These are phyloP conservation scores for Magallana ariakensis DNA, from an alignment of 1,140 invertebrate species.

Conservation along the genomic window DNA sequence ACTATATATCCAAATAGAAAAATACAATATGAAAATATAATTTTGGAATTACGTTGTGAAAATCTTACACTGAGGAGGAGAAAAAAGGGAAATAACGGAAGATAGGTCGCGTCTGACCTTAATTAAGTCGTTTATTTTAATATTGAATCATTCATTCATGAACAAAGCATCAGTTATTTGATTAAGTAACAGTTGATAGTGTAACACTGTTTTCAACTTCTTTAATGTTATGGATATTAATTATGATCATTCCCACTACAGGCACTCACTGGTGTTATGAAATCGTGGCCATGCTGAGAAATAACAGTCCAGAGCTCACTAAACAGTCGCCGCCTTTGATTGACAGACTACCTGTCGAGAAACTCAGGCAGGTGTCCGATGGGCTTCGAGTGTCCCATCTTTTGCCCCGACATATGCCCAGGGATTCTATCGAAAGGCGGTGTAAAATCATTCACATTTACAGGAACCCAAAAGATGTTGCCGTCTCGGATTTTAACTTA, in stretches of 20 bases:
- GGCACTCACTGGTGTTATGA: constrained; percentile 1
- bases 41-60: too few relatives aligned
- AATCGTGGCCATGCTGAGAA: not conserved
- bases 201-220: too few relatives aligned
- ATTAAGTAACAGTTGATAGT: too few relatives aligned
- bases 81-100: too few relatives aligned
- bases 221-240: not conserved
- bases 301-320: not conserved
- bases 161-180: too few relatives aligned
- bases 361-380: constrained; percentile 4
- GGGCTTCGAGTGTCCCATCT: not conserved
- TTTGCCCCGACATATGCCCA: constrained; percentile 8
- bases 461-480: constrained; percentile 22
- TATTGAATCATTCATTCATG: too few relatives aligned
- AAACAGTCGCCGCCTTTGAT: not conserved
- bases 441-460: constrained; percentile 10
- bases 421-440: not conserved
- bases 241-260: not conserved
- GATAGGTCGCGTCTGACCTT: too few relatives aligned
- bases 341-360: not conserved
- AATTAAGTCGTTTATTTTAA: too few relatives aligned
- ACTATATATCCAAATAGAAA: too few relatives aligned
- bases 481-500: constrained; percentile 29
- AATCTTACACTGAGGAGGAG: too few relatives aligned
- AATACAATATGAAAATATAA: too few relatives aligned